phyloP scores from a whole-genome alignment of 2,113 vertebrate genomes.

The Alaudala cheleensis region DNA sequence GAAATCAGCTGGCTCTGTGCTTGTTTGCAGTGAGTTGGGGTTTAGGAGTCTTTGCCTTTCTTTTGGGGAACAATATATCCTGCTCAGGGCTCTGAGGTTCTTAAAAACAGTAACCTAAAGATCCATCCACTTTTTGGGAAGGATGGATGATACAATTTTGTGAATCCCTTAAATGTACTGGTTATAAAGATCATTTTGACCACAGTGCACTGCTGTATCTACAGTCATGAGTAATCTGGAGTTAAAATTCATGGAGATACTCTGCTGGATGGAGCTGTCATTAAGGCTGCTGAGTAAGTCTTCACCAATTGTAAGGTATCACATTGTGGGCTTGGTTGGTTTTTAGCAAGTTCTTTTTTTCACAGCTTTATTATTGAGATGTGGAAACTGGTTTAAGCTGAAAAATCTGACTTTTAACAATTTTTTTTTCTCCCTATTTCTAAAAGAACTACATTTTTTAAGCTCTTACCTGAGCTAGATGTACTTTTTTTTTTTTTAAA shows the following conservation, averaged over 20 bases:
- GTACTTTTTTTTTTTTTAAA: not conserved
- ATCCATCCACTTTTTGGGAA: not conserved
- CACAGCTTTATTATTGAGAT: not conserved
- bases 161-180: not conserved
- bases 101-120: conserved; percentile 14
- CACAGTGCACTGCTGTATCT: not conserved
- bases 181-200: not conserved
- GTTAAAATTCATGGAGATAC: not conserved
- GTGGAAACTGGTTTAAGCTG: not conserved
- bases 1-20: not conserved
- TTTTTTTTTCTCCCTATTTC: not conserved
- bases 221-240: not conserved
- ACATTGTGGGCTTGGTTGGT: not conserved
- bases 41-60: conserved; percentile 23
- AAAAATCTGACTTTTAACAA: not conserved
- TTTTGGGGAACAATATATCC: conserved; percentile 1
- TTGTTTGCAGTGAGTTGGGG: not conserved
- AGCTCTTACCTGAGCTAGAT: not conserved
- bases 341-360: not conserved
- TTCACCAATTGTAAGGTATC: not conserved
- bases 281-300: not conserved
- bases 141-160: not conserved
- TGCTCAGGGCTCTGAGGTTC: not conserved
- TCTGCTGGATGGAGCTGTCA: not conserved
- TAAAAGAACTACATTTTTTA: not conserved